These are phyloP conservation scores for Mercenaria mercenaria DNA, from an alignment of 1,140 invertebrate species.

Conservation along the genomic window DNA sequence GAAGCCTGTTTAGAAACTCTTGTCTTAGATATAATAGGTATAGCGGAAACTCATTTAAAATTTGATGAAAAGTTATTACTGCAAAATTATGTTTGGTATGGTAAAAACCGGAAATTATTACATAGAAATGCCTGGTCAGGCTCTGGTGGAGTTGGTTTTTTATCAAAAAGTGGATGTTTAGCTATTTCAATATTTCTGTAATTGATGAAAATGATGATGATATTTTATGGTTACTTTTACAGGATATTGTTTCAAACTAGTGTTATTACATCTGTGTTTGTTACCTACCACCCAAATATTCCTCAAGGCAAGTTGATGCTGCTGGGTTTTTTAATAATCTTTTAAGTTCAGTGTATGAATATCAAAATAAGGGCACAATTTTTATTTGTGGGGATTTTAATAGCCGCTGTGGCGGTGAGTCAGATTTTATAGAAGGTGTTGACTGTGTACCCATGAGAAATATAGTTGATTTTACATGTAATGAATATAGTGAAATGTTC, in stretches of 20 bases:
- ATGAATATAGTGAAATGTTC: conserved; percentile 48
- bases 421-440: conserved; percentile 60
- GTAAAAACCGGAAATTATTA: no score
- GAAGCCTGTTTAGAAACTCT: no score
- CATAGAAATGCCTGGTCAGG: no score
- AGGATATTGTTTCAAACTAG: not conserved
- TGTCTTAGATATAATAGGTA: no score
- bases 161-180: no score
- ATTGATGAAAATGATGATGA: not conserved
- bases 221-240: conserved; percentile 60
- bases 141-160: no score
- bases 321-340: conserved; percentile 41
- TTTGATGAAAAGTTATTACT: no score
- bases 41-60: no score
- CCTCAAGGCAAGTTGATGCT: not conserved
- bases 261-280: not conserved
- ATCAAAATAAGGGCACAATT: conserved; percentile 43
- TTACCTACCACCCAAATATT: conserved; percentile 60
- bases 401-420: conserved; percentile 23
- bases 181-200: no score
- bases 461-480: conserved; percentile 38
- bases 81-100: no score
- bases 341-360: conserved; percentile 37
- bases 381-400: conserved; percentile 69
- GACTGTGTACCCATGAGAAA: conserved; percentile 42